These are phyloP conservation scores for Sphaerophoria taeniata DNA, from an alignment of 2,888 invertebrate genomes.

Conservation along the genomic window DNA sequence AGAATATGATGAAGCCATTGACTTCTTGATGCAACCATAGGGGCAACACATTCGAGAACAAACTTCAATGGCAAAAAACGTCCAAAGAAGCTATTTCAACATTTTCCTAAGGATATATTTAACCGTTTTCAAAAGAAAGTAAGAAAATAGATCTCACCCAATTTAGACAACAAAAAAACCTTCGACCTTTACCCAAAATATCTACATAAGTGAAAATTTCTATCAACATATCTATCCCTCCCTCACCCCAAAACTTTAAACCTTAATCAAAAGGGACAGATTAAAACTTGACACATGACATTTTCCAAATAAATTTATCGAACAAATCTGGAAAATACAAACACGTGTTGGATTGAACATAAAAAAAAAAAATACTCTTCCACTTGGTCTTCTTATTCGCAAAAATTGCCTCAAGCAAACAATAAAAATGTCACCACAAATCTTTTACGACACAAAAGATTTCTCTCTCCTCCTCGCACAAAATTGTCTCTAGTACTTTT, in stretches of 20 bases:
- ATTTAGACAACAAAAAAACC: too few relatives aligned
- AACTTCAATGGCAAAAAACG: too few relatives aligned
- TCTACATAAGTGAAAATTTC: too few relatives aligned
- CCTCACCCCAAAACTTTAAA: not conserved
- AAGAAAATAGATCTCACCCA: too few relatives aligned
- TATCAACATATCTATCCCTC: too few relatives aligned
- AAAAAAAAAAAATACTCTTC: not conserved
- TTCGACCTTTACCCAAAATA: too few relatives aligned
- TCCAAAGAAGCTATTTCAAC: too few relatives aligned
- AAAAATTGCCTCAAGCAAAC: not conserved
- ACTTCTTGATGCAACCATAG: too few relatives aligned
- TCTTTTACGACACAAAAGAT: not conserved
- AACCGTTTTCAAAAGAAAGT: too few relatives aligned
- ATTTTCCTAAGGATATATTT: too few relatives aligned
- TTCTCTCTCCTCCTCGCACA: not conserved
- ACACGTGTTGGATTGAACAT: not conserved
- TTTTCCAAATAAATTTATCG: not conserved
- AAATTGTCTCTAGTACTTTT: not conserved
- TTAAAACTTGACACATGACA: not conserved
- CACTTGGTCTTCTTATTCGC: not conserved
- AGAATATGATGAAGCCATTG: too few relatives aligned
- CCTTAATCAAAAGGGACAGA: not conserved
- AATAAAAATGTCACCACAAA: conserved; percentile 12
- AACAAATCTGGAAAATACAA: not conserved
- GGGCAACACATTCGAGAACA: too few relatives aligned